Base-by-base conservation (phyloP, 2,797 vertebrate genomes). In the Botia kubotai region DNA sequence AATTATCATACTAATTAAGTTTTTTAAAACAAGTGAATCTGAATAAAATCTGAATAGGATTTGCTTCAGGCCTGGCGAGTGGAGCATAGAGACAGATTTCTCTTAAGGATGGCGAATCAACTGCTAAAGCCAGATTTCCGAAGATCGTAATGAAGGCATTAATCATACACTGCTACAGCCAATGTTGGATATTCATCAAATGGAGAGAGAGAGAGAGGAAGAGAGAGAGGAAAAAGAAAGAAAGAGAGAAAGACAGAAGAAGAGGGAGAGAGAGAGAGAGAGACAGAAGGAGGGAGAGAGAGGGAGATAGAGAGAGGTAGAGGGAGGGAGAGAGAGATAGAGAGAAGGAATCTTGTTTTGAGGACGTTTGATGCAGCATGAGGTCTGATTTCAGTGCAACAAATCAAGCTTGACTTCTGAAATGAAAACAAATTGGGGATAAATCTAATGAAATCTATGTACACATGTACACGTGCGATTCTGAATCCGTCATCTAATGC, bases 141-240 rank as follows among this genome's bases (percentile, higher is more conserved):
- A 86, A 89, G 90, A 83, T 92, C 87, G 89, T 95, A 96, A 96
- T 96, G 94, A 95, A 94, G 89, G 90, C 92, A 95, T 95, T 93
- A 94, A 94, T 93, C 89, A 92, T 86, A 87, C 95, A 94, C 95
- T 93, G 93, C 86, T 88, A 83, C 90, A 90, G 89, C 91, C 90
- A 93, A 90, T 89, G 89, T 94, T 76, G 69, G 70, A 69, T 74
- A 86, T 80, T 82, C 48, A 79, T 80, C 69, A 80, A 33, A 75
- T 12, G 53, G 19, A n/a, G n/a, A n/a, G n/a, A n/a, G n/a, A n/a
- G n/a, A n/a, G n/a, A n/a, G n/a, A n/a, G n/a, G n/a, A n/a, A n/a
- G n/a, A n/a, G n/a, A n/a, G n/a, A n/a, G n/a, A n/a, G n/a, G n/a
- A n/a, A n/a, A n/a, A n/a, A n/a, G n/a, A n/a, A n/a, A n/a, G n/a